Conservation (phyloP, 1,140 invertebrate genomes). For the Ceratina australensis region DNA sequence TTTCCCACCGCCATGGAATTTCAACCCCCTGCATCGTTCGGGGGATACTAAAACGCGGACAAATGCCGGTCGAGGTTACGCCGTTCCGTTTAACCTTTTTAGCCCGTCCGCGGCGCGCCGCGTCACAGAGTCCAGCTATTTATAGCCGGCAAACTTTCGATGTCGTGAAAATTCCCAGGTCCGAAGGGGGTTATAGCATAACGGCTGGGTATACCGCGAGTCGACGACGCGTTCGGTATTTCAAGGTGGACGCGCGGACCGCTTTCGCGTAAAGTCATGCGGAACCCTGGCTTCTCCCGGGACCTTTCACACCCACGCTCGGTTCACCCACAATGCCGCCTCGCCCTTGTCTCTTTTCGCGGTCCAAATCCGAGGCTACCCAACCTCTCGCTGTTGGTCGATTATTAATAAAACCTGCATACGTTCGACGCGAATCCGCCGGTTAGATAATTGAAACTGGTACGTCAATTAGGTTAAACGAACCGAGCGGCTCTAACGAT, state of each 20-base stretch:
- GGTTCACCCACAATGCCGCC: neutral
- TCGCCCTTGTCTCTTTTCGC: neutral
- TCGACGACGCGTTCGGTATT: neutral
- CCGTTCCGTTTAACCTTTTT: conserved; percentile 4
- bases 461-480: conserved; percentile 53
- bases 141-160: neutral
- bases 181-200: no score
- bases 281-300: neutral
- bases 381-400: neutral
- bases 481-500: conserved; percentile 39
- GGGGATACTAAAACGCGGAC: neutral
- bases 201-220: neutral
- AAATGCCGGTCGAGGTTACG: neutral
- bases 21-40: neutral
- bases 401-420: conserved; percentile 2
- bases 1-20: neutral
- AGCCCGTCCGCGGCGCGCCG: neutral
- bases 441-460: neutral
- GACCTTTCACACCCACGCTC: neutral
- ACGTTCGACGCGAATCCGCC: neutral
- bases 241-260: neutral
- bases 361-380: neutral
- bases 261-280: neutral
- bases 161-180: neutral
- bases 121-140: neutral